Evolutionary conservation across 1,140 invertebrate species (phyloP), one percentile per base, ranked within the genome.

Genomic region (Metaphire vulgaris): DNA sequence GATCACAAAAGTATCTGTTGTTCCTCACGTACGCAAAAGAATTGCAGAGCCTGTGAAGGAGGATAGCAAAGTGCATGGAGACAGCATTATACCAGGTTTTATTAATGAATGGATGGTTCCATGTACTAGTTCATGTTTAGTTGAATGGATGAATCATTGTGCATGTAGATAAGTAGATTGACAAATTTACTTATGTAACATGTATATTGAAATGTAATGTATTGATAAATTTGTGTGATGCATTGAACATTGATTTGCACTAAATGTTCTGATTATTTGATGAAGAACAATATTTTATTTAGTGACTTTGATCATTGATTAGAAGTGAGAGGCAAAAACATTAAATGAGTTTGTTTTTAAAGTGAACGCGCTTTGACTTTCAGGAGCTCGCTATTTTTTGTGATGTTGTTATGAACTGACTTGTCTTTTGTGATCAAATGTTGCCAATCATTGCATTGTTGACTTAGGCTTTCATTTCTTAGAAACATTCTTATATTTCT

Each of bases 51-150:
- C 14, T 15, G 56, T 1, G n/a, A 34, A 41, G 1, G 72, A 33
- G 16, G 56, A 70, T 6, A 34, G 70, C 21, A 26, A n/a, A 21
- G 56, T 56, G 28, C 28, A 67, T 41, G 71, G 71, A 74, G 80
- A 81, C 30, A 81, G 80, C 33, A 77, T 81, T 32, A 81, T 81
- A 41, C 80, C 80, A 56, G 80, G 80, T 80, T 64, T 28, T 14
- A 21, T 78, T 28, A 16, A 68, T n/a, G 26, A 56, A 31, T 15
- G 28, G n/a, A 21, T 1, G 0, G 33, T 15, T 74, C 29, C 6
- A 21, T 72, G 6, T 33, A 15, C 6, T 72, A 33, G 6, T 33
- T 14, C 14, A 16, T 14, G 15, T 16, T 21, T 14, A 29, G 16
- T 69, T 15, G 14, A 15, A 69, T 15, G 16, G 28, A n/a, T 14